Evolutionary conservation across 2,113 vertebrate species (phyloP).

Genomic region (Stegastes partitus): DNA sequence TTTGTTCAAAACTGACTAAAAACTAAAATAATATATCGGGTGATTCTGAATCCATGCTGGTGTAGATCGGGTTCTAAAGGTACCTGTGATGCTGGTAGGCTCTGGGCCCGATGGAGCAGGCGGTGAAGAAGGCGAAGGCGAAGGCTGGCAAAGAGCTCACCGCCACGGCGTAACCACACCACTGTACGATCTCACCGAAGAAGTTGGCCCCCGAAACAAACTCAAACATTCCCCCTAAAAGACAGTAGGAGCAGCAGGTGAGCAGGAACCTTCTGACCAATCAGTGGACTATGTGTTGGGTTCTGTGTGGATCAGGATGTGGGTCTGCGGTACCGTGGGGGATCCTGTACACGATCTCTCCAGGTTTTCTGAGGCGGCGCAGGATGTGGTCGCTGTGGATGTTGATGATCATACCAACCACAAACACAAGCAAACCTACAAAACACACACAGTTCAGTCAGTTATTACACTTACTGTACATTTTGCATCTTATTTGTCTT

Average conservation of each 20-base stretch:
- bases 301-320: neutral
- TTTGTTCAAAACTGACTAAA: too few species aligned
- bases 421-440: constrained; percentile 89
- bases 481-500: too few species aligned
- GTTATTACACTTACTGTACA: too few species aligned
- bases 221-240: constrained; percentile 89
- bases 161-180: constrained; percentile 92
- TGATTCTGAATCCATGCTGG: too few species aligned
- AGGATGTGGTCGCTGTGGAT: constrained; percentile 93
- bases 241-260: neutral
- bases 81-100: constrained; percentile 94
- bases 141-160: constrained; percentile 89
- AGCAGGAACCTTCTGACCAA: too few species aligned
- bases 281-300: too few species aligned
- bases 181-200: constrained; percentile 94
- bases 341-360: constrained; percentile 89
- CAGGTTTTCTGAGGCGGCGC: constrained; percentile 89
- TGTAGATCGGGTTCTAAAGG: neutral
- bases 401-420: constrained; percentile 91
- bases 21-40: too few species aligned
- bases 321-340: constrained; percentile 82
- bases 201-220: constrained; percentile 94
- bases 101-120: constrained; percentile 89
- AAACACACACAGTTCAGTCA: constrained; percentile 42
- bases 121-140: constrained; percentile 90